phyloP scores from a whole-genome alignment of 1,140 invertebrate species.

The Zelostemma sp. region DNA sequence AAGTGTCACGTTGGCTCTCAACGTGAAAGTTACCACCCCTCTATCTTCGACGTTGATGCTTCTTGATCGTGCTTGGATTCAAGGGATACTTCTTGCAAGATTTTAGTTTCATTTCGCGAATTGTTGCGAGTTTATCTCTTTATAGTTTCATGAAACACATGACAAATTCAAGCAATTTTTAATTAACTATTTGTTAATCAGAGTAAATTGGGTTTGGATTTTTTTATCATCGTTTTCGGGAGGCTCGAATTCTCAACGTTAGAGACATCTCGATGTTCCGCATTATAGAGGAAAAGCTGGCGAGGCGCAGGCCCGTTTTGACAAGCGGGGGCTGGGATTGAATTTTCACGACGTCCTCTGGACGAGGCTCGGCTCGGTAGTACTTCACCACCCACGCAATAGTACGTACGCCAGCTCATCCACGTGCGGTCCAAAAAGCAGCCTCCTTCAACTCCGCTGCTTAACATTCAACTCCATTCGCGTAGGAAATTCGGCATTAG shows the following conservation, averaged over 20 bases:
- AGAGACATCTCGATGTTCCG: no score
- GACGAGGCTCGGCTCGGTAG: constrained; percentile 46
- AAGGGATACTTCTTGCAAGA: no score
- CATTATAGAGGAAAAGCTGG: constrained; percentile 8
- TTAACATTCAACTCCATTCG: neutral
- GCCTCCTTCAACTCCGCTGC: constrained; percentile 4
- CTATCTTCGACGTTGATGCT: neutral
- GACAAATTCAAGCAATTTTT: no score
- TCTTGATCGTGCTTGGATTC: neutral
- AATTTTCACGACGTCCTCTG: constrained; percentile 29
- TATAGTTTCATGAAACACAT: no score
- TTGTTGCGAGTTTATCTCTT: no score
- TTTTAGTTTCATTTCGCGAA: no score
- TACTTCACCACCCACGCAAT: constrained; percentile 67
- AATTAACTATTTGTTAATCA: no score
- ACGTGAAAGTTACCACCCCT: neutral
- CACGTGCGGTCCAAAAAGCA: constrained; percentile 53
- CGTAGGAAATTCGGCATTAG: neutral
- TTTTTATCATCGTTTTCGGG: no score
- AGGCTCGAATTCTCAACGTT: no score
- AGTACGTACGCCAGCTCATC: constrained; percentile 59
- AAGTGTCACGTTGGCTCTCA: neutral
- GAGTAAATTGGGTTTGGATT: no score
- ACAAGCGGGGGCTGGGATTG: constrained; percentile 30
- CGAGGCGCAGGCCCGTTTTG: constrained; percentile 34